Percentiles rank a stretch among this genome's conserved stretches.
Conservation (phyloP, 2,888 invertebrate species). For the Petrolisthes manimaculis region DNA sequence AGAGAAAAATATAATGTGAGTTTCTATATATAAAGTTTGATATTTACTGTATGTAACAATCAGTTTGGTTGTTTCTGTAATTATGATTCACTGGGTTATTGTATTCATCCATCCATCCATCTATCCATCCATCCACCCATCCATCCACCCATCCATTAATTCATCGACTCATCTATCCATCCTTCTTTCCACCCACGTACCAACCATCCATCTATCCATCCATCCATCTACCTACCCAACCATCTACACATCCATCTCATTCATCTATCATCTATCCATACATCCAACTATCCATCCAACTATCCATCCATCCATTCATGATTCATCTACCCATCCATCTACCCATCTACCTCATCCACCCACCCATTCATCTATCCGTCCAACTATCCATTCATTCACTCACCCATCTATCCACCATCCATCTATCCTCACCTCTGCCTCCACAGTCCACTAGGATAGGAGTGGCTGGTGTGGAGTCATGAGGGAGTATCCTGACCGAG, state of each 20-base stretch:
- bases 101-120: too few species aligned
- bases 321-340: neutral
- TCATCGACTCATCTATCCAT: too few species aligned
- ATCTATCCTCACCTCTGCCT: neutral
- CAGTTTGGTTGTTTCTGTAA: too few species aligned
- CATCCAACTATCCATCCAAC: neutral
- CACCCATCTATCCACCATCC: neutral
- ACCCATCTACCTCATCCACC: neutral
- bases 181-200: too few species aligned
- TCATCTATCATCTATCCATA: neutral
- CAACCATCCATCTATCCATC: too few species aligned
- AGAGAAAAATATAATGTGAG: too few species aligned
- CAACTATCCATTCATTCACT: neutral
- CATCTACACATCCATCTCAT: neutral
- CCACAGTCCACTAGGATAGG: neutral
- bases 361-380: neutral
- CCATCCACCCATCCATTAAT: too few species aligned
- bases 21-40: too few species aligned
- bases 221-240: too few species aligned
- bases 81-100: too few species aligned
- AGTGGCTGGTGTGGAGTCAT: neutral
- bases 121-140: too few species aligned
- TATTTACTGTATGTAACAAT: too few species aligned
- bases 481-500: neutral
- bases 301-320: neutral